Base-by-base conservation (phyloP, 1,140 invertebrate species). In the Papilio polyxenes region DNA sequence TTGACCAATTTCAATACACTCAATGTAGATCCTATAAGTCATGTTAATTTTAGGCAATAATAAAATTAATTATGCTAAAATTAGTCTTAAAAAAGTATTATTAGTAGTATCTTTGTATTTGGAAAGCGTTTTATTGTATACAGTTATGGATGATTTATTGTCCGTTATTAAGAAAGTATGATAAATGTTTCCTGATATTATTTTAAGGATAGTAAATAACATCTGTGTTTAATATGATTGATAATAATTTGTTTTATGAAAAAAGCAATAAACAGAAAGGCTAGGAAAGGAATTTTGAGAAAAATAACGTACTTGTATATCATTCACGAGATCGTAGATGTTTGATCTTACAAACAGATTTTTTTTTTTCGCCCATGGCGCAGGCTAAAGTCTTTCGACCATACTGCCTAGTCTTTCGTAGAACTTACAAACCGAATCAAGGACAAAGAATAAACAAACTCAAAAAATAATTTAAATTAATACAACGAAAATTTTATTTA, bases 1-100 rank as follows among this genome's bases (percentile, higher is more conserved):
- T 49, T 86, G 89, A 91, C 86, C 87, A 89, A 90, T 69, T 86
- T 85, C 83, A 80, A 82, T 80, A 82, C 80, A 83, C 81, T 81
- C 81, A 79, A 83, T 81, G 80, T 86, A 85, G 77, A 82, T 81
- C 62, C 59, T 76, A 72, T 72, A 37, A 31, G 62, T 13, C 3
- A 6, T 37, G 31, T 72, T 37, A 40, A 72, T 37, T 37, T 72
- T 72, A 72, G 65, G 31, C 65, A 72, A 37, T 72, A 72, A 37
- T 72, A 72, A 72, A 62, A 62, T 8, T 56, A 65, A 37, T 72
- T 40, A 72, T 37, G 11, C 65, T 72, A 31, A 65, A 31, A 31
- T 65, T 65, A 65, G 62, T 3, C 62, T 3, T 65, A 65, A 65
- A 65, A 65, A 65, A 13, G 23, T 65, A 65, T 65, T 10, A 65